phyloP scores from a whole-genome alignment of 2,113 vertebrate species.

The Carlito syrichta region DNA sequence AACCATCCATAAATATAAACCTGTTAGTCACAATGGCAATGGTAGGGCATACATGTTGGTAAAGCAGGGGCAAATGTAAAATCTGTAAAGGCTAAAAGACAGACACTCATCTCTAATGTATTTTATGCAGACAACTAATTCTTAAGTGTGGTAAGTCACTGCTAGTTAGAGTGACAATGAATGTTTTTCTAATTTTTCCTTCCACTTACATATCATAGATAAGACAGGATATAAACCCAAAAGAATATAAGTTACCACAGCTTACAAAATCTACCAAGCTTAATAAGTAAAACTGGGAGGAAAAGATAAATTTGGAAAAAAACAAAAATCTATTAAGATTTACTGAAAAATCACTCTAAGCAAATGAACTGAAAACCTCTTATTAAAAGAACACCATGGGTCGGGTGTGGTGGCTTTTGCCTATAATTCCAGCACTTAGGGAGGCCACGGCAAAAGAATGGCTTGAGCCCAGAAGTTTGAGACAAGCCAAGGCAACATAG shows the following conservation, averaged over 20 bases:
- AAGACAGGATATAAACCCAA: not conserved
- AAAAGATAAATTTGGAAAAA: not conserved
- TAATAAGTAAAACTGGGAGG: not conserved
- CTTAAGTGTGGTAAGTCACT: not conserved
- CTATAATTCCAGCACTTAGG: no score
- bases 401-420: no score
- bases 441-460: no score
- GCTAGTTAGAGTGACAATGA: not conserved
- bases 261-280: not conserved
- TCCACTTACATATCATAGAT: not conserved
- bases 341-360: not conserved
- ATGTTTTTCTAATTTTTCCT: slow-evolving; percentile 4
- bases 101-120: not conserved
- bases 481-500: no score
- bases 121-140: not conserved
- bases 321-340: slow-evolving; percentile 29
- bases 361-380: not conserved
- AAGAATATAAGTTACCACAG: not conserved
- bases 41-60: not conserved
- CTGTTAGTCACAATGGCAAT: not conserved
- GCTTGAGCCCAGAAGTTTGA: no score
- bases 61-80: not conserved
- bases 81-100: not conserved
- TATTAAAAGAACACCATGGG: not conserved
- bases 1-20: slow-evolving; percentile 1